These are phyloP conservation scores for Muschampia plurimacula DNA, from an alignment of 2,888 invertebrate species.

Conservation along the genomic window DNA sequence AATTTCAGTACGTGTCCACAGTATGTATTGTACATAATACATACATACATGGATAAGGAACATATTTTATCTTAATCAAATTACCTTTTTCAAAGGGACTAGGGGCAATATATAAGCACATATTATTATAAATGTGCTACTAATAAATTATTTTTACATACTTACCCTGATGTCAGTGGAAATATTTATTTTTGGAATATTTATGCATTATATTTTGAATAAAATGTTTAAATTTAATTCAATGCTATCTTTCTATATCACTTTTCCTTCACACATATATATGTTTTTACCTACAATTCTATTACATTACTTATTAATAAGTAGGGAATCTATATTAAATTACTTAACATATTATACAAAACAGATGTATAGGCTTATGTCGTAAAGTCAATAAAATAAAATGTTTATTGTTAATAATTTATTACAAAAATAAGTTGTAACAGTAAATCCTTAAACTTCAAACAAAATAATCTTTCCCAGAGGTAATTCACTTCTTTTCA, in stretches of 20 bases:
- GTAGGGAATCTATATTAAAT: neutral
- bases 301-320: neutral
- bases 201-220: neutral
- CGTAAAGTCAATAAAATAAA: neutral
- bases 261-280: neutral
- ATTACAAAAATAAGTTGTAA: slow-evolving; percentile 26
- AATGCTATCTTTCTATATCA: neutral
- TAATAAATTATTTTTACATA: neutral
- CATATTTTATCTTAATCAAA: neutral
- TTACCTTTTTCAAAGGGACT: neutral
- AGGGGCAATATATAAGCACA: neutral
- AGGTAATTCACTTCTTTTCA: neutral
- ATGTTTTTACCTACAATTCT: neutral
- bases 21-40: neutral
- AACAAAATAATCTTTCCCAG: slow-evolving; percentile 3
- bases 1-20: neutral
- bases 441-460: slow-evolving; percentile 8
- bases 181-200: neutral
- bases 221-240: neutral
- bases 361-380: neutral
- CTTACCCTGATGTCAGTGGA: neutral
- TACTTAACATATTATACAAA: slow-evolving; percentile 1
- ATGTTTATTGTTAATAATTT: slow-evolving; percentile 1
- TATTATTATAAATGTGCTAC: neutral
- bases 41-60: no score